These are phyloP conservation scores for Aurelia coerulea DNA, from an alignment of 30 jellyfish, hydroid and myxozoan genomes.

Conservation along the genomic window DNA sequence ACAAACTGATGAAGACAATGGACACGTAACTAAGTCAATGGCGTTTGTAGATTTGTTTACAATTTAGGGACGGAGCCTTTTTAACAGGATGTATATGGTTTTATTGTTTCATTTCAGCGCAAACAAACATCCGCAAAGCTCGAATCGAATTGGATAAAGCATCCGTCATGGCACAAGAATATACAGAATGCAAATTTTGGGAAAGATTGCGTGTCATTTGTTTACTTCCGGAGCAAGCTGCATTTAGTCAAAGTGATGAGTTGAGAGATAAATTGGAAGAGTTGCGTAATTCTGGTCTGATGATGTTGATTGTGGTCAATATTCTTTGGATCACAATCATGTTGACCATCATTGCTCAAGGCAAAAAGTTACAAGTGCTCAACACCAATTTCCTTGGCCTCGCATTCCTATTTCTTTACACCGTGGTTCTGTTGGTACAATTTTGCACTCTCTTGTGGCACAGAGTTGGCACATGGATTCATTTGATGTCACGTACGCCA, in stretches of 20 bases:
- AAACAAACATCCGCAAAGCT: constrained; percentile 87
- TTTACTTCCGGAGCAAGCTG: constrained; percentile 96
- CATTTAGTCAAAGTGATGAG: constrained; percentile 95
- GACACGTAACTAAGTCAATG: too few species aligned
- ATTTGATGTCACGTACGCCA: constrained; percentile 93
- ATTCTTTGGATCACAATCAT: constrained; percentile 89
- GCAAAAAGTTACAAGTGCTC: constrained; percentile 84
- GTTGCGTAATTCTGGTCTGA: constrained; percentile 90
- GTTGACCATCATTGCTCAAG: constrained; percentile 92
- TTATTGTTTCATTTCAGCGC: constrained; percentile 64
- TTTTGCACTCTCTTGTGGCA: constrained; percentile 87
- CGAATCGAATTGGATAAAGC: constrained; percentile 78
- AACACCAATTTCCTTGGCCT: constrained; percentile 93
- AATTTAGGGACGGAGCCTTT: too few species aligned
- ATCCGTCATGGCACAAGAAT: constrained; percentile 31
- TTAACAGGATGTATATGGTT: too few species aligned
- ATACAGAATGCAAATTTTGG: constrained; percentile 80
- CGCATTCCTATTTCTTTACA: constrained; percentile 75
- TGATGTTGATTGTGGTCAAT: constrained; percentile 84
- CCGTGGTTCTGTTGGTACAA: constrained; percentile 81
- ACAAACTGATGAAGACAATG: too few species aligned
- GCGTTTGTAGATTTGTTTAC: too few species aligned
- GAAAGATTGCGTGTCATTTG: constrained; percentile 76
- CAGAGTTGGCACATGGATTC: constrained; percentile 94
- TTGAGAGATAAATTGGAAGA: constrained; percentile 84